Evolutionary conservation across 1,140 invertebrate genomes (phyloP), one percentile per base, ranked within the genome.

Genomic region (Hetaerina americana): DNA sequence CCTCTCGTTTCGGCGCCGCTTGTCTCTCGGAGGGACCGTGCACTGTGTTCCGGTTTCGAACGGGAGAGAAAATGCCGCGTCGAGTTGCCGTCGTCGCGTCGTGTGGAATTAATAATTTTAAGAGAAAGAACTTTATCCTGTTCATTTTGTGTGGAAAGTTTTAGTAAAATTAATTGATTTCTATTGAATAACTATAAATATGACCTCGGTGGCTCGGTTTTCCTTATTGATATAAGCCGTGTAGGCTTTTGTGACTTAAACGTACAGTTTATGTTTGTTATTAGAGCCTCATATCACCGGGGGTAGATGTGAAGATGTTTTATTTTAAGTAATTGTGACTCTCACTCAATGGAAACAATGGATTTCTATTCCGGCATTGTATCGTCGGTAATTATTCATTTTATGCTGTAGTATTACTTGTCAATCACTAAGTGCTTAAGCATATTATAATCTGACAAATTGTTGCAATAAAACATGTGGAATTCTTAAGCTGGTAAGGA

Each of bases 101-200:
- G 40, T 57, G 40, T 57, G 40, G 40, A 57, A 57, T 57, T 57
- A n/a, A n/a, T 57, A 57, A 57, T 5, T n/a, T n/a, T 57, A 57
- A 57, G 15, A 57, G 15, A 57, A 57, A 57, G 40, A 57, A 57
- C 40, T 57, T 57, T 57, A 57, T 57, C 31, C 40, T 57, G 40
- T 57, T 57, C 22, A 2, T 57, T 57, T 57, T 57, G 40, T 57
- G 40, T 57, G 40, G 40, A 57, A 57, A 57, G 40, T 57, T 57
- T 57, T 57, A 57, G 40, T 57, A 57, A 57, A n/a, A 57, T 57
- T 57, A 57, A 57, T 57, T 57, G n/a, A n/a, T 57, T 57, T 57
- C 40, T 57, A 57, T 10, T 57, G 22, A 18, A n/a, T n/a, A 57
- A 57, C 15, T 57, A 57, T 57, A n/a, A 12, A 57, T 57, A 57